Conservation (phyloP, 2,797 vertebrate species). For the Chelidonichthys spinosus region DNA sequence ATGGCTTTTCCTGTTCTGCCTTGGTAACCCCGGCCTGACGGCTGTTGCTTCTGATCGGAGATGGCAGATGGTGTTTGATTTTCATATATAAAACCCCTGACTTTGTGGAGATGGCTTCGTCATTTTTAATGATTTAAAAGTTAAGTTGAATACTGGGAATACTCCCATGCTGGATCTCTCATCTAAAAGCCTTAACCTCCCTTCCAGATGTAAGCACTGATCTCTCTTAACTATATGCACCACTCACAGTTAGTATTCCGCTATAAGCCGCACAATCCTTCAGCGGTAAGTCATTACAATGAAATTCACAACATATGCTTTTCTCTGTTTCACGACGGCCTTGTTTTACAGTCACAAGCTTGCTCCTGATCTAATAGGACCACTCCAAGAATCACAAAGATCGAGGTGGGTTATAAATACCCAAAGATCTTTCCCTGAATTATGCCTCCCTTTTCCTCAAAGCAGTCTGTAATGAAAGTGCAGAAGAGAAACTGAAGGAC, state of each 20-base stretch:
- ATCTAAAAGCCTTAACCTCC: slow-evolving; percentile 63
- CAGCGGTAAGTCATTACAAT: slow-evolving; percentile 42
- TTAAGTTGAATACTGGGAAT: slow-evolving; percentile 82
- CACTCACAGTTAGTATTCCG: slow-evolving; percentile 37
- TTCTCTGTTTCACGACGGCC: slow-evolving; percentile 24
- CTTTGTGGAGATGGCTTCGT: slow-evolving; percentile 86
- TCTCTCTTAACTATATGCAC: slow-evolving; percentile 54
- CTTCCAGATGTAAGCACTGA: slow-evolving; percentile 57
- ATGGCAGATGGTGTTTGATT: slow-evolving; percentile 88
- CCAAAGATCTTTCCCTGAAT: slow-evolving; percentile 42
- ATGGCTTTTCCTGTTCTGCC: slow-evolving; percentile 90
- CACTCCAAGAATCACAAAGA: slow-evolving; percentile 48
- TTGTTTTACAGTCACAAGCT: slow-evolving; percentile 40
- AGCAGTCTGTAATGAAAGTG: slow-evolving; percentile 27
- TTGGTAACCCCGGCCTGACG: slow-evolving; percentile 87
- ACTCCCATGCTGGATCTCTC: slow-evolving; percentile 62
- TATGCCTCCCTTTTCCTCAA: slow-evolving; percentile 40
- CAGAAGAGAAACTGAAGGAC: slow-evolving; percentile 51
- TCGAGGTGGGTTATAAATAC: slow-evolving; percentile 50
- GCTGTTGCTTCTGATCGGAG: slow-evolving; percentile 87
- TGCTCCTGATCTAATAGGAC: slow-evolving; percentile 31
- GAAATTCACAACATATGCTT: slow-evolving; percentile 44
- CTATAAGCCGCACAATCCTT: slow-evolving; percentile 33
- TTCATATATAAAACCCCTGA: slow-evolving; percentile 83
- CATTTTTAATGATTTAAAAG: slow-evolving; percentile 87